phyloP scores from a whole-genome alignment of 2,888 invertebrate species.

The Cremastobaeus sp. region DNA sequence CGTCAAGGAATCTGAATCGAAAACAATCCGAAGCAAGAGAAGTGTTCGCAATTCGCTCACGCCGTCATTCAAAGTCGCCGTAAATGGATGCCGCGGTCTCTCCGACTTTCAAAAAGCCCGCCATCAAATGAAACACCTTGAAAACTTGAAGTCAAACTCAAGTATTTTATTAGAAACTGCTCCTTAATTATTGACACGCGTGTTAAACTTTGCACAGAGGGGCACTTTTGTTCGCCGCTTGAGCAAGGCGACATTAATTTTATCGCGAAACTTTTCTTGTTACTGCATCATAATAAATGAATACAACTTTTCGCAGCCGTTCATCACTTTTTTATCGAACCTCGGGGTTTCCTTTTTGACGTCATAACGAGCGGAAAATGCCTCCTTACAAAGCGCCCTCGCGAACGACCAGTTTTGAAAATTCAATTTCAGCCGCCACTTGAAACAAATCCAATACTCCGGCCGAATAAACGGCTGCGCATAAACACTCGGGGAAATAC shows the following conservation, averaged over 20 bases:
- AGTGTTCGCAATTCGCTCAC: too few relatives aligned
- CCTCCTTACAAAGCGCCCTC: not conserved
- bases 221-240: conserved; percentile 8
- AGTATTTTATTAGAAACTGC: not conserved
- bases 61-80: too few relatives aligned
- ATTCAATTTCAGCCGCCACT: not conserved
- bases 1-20: too few relatives aligned
- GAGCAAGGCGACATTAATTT: conserved; percentile 20
- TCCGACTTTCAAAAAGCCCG: too few relatives aligned
- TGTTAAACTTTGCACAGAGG: conserved; percentile 27
- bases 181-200: conserved; percentile 32
- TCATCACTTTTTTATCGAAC: conserved; percentile 25
- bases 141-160: too few relatives aligned
- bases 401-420: not conserved
- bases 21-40: too few relatives aligned
- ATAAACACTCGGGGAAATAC: too few relatives aligned
- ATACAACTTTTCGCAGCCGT: conserved; percentile 23
- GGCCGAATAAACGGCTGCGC: conserved; percentile 14
- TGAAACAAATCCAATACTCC: not conserved
- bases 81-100: too few relatives aligned
- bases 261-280: conserved; percentile 36
- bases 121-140: too few relatives aligned
- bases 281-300: conserved; percentile 38
- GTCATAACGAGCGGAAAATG: not conserved
- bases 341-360: not conserved